phyloP scores from a whole-genome alignment of 2,797 vertebrate genomes.

The Rhynchonycteris naso region DNA sequence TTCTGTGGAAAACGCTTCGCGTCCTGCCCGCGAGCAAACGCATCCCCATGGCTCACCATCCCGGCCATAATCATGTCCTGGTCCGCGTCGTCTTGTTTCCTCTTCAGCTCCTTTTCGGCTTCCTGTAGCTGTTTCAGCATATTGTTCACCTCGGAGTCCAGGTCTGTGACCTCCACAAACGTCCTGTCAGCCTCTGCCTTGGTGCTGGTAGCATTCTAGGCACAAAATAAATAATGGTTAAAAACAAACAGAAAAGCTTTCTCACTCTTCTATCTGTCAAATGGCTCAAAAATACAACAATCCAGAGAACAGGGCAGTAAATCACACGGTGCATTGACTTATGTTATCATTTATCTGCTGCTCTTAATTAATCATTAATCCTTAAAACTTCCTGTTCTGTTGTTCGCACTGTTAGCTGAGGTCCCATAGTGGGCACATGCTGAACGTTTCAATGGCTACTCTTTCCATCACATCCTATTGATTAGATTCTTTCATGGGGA shows the following conservation, averaged over 20 bases:
- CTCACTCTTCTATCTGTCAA: background rate
- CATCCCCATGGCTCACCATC: slow-evolving; percentile 87
- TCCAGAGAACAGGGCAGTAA: background rate
- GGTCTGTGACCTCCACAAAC: slow-evolving; percentile 89
- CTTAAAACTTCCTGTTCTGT: background rate
- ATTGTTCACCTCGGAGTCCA: slow-evolving; percentile 91
- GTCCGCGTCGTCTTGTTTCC: slow-evolving; percentile 92
- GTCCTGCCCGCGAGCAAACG: fast-evolving
- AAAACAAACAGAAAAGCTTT: background rate
- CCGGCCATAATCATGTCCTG: slow-evolving; percentile 97
- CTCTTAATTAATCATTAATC: background rate
- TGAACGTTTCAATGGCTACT: background rate
- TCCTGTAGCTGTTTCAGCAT: slow-evolving; percentile 93
- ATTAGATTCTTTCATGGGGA: background rate
- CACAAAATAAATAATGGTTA: background rate
- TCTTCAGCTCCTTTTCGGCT: slow-evolving; percentile 91
- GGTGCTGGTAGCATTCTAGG: slow-evolving; percentile 92
- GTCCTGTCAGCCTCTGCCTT: slow-evolving; percentile 93
- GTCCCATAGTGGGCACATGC: background rate
- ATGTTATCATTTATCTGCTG: background rate
- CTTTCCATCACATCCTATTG: background rate
- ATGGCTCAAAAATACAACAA: background rate
- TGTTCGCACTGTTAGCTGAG: background rate
- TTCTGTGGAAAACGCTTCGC: background rate
- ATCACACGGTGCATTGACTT: background rate